Evolutionary conservation across 2,888 invertebrate species (phyloP), one percentile per base, ranked within the genome.

Genomic region (Dromius quadrimaculatus): DNA sequence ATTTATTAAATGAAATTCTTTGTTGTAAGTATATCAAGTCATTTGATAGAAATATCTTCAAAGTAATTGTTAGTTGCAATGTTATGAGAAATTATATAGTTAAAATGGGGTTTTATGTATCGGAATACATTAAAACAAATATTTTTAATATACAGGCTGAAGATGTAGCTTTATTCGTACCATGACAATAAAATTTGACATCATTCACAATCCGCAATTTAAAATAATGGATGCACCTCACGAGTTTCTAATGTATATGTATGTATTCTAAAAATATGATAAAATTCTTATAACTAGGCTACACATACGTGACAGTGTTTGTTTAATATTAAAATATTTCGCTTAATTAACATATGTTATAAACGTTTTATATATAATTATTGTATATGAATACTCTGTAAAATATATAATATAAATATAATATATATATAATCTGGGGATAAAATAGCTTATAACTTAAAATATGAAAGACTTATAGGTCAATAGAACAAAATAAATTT

Each of bases 331-430:
- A 70, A 70, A 70, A 70, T 70, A 70, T 70, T 62, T 70, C 62
- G 68, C 68, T 68, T 70, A 70, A 70, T 50, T 62, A 59, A 70
- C 59, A 62, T 47, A 41, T 36, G 45, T 61, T 62, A 62, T 70
- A 47, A 43, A 62, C 45, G 43, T 64, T 63, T 63, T 64, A 62
- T 66, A 76, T 77, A 77, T 76, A 77, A 50, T 62, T 70, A 70
- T 62, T 80, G 79, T 80, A 80, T 81, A 81, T 81, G 80, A 81
- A 81, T 81, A 81, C 81, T 81, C 79, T 81, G 80, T 78, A 80
- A 79, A 81, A 80, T 78, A 78, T 79, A 77, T 77, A 76, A 75
- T 71, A 73, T 73, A 73, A 76, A 76, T 71, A 75, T 73, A 73
- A 71, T 57, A 72, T 72, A 72, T 74, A 73, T 47, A 50, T 50